Base-by-base conservation (phyloP, 2,113 vertebrate genomes). In the Petrocephalus zakoni region DNA sequence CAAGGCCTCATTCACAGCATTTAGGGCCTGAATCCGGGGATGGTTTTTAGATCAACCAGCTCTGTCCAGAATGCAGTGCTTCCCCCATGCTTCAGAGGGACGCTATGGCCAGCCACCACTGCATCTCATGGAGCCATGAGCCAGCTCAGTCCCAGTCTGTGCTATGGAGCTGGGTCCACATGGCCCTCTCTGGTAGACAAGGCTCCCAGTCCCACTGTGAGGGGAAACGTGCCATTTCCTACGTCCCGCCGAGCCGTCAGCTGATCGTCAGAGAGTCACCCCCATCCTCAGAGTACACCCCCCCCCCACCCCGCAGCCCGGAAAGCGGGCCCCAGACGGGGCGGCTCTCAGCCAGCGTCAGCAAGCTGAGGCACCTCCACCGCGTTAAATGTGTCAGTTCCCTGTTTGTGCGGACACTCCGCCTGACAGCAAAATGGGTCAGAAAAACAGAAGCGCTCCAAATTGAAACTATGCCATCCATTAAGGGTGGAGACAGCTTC, bases 401-500 rank as follows among this genome's bases (percentile, higher is more conserved):
- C 49, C 51, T 85, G 51, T 85, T 52, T 55, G 51, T 85, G 84
- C 7, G 51, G 25, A 49, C 46, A 13, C 25, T 55, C 51, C 6
- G 51, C 51, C 84, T 85, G 84, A 34, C 49, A 55, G 84, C 10
- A 34, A 85, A 85, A 53, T 85, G 51, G 84, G 84, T 53, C 84
- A 53, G 49, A 53, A 55, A 84, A 87, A 87, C 22, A 64, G 84
- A 53, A 87, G 17, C 21, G 55, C 9, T 61, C 52, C 55, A 46
- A 46, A 61, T 47, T 87, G 25, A 87, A 87, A 87, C 86, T 85
- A 19, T 85, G 84, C 34, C 84, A 85, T 85, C 84, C 51, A 55
- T 85, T 29, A 85, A 49, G 51, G 84, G 42, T 29, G n/a, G 49
- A 55, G n/a, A n/a, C 81, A n/a, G 46, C 46, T 83, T 83, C 81